Percentiles rank a stretch among this genome's conserved stretches.
Conservation (phyloP, 2,888 invertebrate genomes). For the Drosophila ochracea region DNA sequence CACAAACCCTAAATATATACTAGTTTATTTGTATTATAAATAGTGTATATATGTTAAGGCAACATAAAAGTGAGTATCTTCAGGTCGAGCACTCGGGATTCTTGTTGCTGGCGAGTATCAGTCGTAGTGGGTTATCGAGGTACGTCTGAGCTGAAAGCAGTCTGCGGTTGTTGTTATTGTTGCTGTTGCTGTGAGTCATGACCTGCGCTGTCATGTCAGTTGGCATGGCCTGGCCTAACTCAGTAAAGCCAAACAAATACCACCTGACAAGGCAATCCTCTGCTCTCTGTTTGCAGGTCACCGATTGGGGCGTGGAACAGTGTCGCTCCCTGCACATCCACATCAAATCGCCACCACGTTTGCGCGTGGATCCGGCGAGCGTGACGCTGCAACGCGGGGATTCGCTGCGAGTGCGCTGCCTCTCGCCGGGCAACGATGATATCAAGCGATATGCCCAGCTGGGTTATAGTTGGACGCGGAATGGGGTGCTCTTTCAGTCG, state of each 20-base stretch:
- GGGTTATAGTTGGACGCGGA: conserved; percentile 94
- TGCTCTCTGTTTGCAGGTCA: conserved; percentile 85
- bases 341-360: conserved; percentile 87
- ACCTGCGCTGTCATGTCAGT: neutral
- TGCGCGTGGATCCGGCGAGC: conserved; percentile 89
- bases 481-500: conserved; percentile 90
- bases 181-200: neutral
- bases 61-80: neutral
- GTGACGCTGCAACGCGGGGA: conserved; percentile 87
- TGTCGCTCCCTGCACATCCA: conserved; percentile 88
- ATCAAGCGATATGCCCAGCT: conserved; percentile 87
- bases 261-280: neutral
- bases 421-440: conserved; percentile 89
- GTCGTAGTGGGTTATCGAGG: neutral
- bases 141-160: neutral
- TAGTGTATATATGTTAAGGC: neutral
- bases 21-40: neutral
- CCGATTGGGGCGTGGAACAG: conserved; percentile 89
- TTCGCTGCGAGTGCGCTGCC: conserved; percentile 86
- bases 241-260: neutral
- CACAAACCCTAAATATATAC: neutral
- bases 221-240: neutral
- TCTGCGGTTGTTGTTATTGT: neutral
- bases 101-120: conserved; percentile 32
- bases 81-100: neutral